Conservation (phyloP, 2,888 invertebrate species). For the Colostygia pectinataria region DNA sequence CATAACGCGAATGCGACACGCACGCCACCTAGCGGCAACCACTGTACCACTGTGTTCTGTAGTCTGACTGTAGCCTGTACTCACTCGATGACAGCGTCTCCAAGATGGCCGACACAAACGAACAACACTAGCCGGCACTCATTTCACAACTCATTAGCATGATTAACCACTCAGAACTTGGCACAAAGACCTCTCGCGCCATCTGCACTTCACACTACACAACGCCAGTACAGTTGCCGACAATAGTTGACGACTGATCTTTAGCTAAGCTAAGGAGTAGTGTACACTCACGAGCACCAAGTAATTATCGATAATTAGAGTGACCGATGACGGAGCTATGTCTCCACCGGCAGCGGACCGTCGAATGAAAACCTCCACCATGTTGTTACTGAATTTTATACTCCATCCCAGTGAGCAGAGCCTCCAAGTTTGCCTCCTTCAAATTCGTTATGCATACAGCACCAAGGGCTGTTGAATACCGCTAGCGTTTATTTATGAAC, state of each 20-base stretch:
- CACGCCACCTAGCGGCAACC: constrained; percentile 71
- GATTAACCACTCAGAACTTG: constrained; percentile 34
- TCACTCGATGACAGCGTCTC: constrained; percentile 61
- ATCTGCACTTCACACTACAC: constrained; percentile 24
- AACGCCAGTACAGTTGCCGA: constrained; percentile 8
- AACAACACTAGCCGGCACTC: constrained; percentile 53
- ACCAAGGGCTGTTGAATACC: constrained; percentile 84
- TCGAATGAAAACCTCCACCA: constrained; percentile 82
- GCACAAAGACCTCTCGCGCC: constrained; percentile 32
- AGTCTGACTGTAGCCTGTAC: constrained; percentile 37
- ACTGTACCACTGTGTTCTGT: constrained; percentile 25
- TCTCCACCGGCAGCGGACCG: constrained; percentile 77
- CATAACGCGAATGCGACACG: constrained; percentile 66
- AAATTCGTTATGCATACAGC: constrained; percentile 85
- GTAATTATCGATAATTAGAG: constrained; percentile 47
- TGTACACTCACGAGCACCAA: constrained; percentile 9
- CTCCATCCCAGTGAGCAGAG: constrained; percentile 82
- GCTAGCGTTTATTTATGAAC: constrained; percentile 84
- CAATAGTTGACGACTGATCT: background rate
- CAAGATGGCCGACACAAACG: constrained; percentile 69
- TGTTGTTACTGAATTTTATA: constrained; percentile 84
- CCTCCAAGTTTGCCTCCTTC: constrained; percentile 84
- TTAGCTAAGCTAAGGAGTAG: background rate
- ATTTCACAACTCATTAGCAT: constrained; percentile 55
- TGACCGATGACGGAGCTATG: constrained; percentile 80